Base-by-base conservation (phyloP, 2,113 vertebrate species). In the Etheostoma cragini region DNA sequence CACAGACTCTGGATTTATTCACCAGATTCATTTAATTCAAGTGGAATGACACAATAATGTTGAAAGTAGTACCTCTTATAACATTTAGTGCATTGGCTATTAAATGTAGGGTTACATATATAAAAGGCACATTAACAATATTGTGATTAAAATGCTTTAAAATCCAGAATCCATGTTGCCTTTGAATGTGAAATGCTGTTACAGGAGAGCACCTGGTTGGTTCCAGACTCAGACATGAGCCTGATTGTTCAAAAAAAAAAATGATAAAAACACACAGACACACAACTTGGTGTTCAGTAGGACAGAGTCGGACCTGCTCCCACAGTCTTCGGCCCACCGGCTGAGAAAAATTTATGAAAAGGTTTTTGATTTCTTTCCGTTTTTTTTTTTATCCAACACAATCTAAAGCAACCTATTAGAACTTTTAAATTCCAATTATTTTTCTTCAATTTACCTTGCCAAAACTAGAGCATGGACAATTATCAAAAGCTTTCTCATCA, bases 291-390 rank as follows among this genome's bases (percentile, higher is more conserved):
- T 82, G 88, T 84, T 89, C 82, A 82, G 84, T 85, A 85, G 88
- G 84, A 86, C 76, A 68, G 60, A 89, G 80, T 50, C n/a, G 4
- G 63, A 85, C 63, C 81, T 67, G 82, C 83, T 63, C 61, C 67
- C 88, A 85, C 90, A 87, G 87, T 86, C 88, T 75, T 88, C 88
- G 75, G 91, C 82, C 80, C 78, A 78, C 66, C 61, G 82, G 74
- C 72, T 38, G 26, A 78, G 62, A 60, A 76, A 81, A 84, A 84
- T 91, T 93, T 86, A 86, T 76, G 73, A 84, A 88, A 91, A 87
- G n/a, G 46, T 85, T 86, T 74, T 49, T 24, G 21, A 66, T 68
- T 64, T 68, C 0, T 16, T 58, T 57, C 57, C 11, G 16, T 2
- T 56, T 50, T 46, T 30, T 33, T 63, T 11, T 17, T 21, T 56